Percentiles rank a stretch among this genome's conserved stretches.
These are phyloP conservation scores for Rhagoletis zephyria DNA, from an alignment of 1,140 invertebrate species.

Conservation along the genomic window DNA sequence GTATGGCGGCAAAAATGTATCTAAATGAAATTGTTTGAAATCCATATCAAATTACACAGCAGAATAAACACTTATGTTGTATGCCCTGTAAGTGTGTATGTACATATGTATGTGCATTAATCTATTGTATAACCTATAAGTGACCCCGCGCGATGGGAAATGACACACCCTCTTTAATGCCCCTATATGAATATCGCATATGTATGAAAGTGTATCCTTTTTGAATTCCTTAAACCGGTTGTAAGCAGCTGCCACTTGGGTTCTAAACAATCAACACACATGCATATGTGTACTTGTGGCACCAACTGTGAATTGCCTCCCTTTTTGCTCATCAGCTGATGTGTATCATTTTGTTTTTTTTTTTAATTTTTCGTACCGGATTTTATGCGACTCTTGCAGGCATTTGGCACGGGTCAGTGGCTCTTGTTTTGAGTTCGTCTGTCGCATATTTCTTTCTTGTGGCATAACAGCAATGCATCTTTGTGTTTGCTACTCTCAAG, in stretches of 20 bases:
- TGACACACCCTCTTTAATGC: not conserved
- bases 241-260: constrained; percentile 5
- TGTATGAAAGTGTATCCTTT: not conserved
- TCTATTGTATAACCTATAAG: constrained; percentile 8
- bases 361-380: not conserved
- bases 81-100: not conserved
- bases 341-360: not conserved
- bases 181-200: not conserved
- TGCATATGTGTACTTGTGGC: not conserved
- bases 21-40: not conserved
- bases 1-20: not conserved
- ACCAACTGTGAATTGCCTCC: constrained; percentile 4
- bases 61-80: not conserved
- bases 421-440: not conserved
- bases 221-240: not conserved
- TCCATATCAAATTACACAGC: constrained; percentile 49
- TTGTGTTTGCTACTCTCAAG: not conserved
- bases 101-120: not conserved
- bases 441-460: not conserved
- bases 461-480: not conserved
- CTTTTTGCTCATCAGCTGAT: constrained; percentile 17
- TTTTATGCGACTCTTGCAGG: not conserved
- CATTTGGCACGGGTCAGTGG: constrained; percentile 41
- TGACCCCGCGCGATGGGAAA: constrained; percentile 31
- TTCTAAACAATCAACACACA: not conserved